Percentiles rank a stretch among this genome's conserved stretches.
Conservation (phyloP, 2,113 vertebrate genomes). For the Catharus minimus region DNA sequence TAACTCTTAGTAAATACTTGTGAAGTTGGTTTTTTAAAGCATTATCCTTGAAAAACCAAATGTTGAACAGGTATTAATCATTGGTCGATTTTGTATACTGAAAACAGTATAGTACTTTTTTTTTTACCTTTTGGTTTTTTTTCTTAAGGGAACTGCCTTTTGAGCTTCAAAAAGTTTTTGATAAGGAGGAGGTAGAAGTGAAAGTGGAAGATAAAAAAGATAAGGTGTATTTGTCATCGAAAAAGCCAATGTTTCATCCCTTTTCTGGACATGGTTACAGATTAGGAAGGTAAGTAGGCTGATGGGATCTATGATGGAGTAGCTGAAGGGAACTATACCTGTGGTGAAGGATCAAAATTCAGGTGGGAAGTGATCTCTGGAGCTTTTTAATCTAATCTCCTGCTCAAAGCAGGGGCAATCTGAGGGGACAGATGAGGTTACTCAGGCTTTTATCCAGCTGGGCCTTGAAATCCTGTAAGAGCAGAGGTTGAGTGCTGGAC, state of each 20-base stretch:
- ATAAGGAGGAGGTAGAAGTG: slow-evolving; percentile 91
- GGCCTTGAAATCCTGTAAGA: background rate
- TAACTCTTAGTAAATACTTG: background rate
- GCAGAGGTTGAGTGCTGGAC: background rate
- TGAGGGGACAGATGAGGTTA: background rate
- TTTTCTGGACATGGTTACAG: slow-evolving; percentile 91
- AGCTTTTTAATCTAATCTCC: background rate
- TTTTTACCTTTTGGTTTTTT: background rate
- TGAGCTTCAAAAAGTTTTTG: slow-evolving; percentile 83
- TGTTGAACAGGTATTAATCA: background rate
- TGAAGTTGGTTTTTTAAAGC: background rate
- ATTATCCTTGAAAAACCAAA: background rate
- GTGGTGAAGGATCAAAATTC: background rate
- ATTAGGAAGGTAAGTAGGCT: slow-evolving; percentile 85
- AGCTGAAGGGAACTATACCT: background rate
- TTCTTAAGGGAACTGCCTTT: slow-evolving; percentile 85
- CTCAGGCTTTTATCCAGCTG: background rate
- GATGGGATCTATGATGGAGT: background rate
- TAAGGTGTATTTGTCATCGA: slow-evolving; percentile 79
- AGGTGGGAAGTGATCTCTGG: background rate
- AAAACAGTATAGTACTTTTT: background rate
- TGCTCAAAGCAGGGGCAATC: background rate
- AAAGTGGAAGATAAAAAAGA: slow-evolving; percentile 92
- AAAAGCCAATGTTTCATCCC: slow-evolving; percentile 86
- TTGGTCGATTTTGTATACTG: background rate